Percentiles rank a stretch among this genome's conserved stretches.
Evolutionary conservation across 2,888 invertebrate genomes (phyloP).

Genomic region (Strigamia transsilvanica): DNA sequence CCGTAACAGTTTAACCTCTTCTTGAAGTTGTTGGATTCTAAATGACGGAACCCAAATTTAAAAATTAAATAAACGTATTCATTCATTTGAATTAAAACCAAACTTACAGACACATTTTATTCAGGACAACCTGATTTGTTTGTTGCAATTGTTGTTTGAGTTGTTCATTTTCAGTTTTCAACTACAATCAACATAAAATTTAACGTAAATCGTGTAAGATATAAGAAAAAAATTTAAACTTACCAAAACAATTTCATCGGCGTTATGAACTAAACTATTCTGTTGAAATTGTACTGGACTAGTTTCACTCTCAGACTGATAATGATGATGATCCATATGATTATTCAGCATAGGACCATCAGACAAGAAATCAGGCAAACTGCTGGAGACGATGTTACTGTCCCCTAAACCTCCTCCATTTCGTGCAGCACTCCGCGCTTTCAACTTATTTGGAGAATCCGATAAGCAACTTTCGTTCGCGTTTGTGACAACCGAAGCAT

Average conservation of each 20-base stretch:
- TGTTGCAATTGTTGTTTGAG: conserved; percentile 20
- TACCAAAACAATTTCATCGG: background rate
- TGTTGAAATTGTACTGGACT: background rate
- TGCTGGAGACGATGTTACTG: conserved; percentile 56
- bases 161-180: conserved; percentile 11
- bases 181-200: background rate
- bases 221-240: background rate
- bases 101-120: background rate
- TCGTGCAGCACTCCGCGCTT: background rate
- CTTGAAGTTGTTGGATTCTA: conserved; percentile 47
- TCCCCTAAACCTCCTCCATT: background rate
- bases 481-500: background rate
- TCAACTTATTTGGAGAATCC: background rate
- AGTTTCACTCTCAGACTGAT: conserved; percentile 3
- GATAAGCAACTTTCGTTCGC: background rate
- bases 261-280: background rate
- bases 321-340: conserved; percentile 23
- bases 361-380: conserved; percentile 62
- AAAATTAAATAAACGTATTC: background rate
- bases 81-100: background rate
- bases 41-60: background rate
- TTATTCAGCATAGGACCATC: conserved; percentile 59
- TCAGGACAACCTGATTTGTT: conserved; percentile 17
- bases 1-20: conserved; percentile 54
- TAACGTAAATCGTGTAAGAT: too few relatives aligned